These are phyloP conservation scores for Sinocyclocheilus maitianheensis DNA, from an alignment of 2,113 vertebrate species.

Conservation along the genomic window DNA sequence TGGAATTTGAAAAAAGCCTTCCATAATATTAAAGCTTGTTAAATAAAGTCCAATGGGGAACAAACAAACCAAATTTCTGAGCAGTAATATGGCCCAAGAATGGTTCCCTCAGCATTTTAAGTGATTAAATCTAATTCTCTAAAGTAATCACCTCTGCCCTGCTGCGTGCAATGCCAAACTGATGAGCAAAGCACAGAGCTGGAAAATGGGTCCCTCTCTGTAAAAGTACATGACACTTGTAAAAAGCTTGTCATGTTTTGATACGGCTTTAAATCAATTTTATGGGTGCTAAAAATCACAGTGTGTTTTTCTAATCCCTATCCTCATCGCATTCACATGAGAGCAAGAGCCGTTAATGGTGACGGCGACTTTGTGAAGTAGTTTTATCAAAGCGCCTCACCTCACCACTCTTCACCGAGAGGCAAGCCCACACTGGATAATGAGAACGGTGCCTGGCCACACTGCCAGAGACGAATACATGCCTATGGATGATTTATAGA, in stretches of 20 bases:
- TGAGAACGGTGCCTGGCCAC: slow-evolving; percentile 63
- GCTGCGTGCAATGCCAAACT: neutral
- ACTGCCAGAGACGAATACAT: slow-evolving; percentile 56
- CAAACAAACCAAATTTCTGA: slow-evolving; percentile 22
- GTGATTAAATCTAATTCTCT: slow-evolving; percentile 44
- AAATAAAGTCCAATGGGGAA: slow-evolving; percentile 19
- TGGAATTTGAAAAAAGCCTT: neutral
- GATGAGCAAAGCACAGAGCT: slow-evolving; percentile 29
- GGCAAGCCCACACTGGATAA: slow-evolving; percentile 66
- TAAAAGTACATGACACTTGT: slow-evolving; percentile 44
- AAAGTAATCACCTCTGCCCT: slow-evolving; percentile 38
- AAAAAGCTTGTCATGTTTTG: slow-evolving; percentile 37
- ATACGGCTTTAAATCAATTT: slow-evolving; percentile 25
- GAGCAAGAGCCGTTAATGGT: slow-evolving; percentile 17
- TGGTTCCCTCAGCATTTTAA: slow-evolving; percentile 39
- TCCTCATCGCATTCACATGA: neutral
- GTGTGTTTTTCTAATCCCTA: slow-evolving; percentile 7
- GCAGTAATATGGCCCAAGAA: slow-evolving; percentile 12
- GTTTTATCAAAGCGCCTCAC: slow-evolving; percentile 45
- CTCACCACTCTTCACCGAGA: slow-evolving; percentile 60
- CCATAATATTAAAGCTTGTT: slow-evolving; percentile 24
- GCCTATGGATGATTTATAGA: slow-evolving; percentile 66
- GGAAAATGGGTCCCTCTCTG: neutral
- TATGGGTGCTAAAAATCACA: neutral
- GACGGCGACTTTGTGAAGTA: slow-evolving; percentile 14